Base-by-base conservation (phyloP, 1,140 invertebrate genomes). In the Berghia stephanieae region DNA sequence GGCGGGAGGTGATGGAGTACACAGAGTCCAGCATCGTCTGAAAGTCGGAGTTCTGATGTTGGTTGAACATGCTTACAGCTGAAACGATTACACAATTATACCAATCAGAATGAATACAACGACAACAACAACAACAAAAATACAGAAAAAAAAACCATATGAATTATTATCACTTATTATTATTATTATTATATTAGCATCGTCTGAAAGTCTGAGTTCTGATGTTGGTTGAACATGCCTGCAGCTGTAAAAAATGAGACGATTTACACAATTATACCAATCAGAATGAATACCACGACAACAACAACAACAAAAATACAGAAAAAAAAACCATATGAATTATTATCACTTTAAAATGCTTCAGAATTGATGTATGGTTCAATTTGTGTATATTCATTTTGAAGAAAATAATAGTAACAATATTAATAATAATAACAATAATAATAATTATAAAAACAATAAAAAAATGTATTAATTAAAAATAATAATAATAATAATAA, bases 1-100 rank as follows among this genome's bases (percentile, higher is more conserved):
- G 93, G 70, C 93, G 92, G 10, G 96, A 97, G 1, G 96, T 96
- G 83, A 95, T 94, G 81, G 92, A 92, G 88, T 97, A 98, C 55
- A 95, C 95, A 46, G 91, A 91, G 80, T 95, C 93, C 87, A 98
- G 93, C 82, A 94, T 93, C 16, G 92, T 92, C 85, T 95, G 93
- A 78, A 98, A 92, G 79, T 93, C 92, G 60, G 93, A 91, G 82
- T 93, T 93, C 52, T 93, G 90, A 91, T 96, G 92, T 85, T 93
- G 92, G 75, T 92, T 91, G 78, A 94, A 94, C 82, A 94, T 91
- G 69, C 92, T 91, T 82, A 93, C 93, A 57, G 93, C 92, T 86
- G 80, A 42, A 75, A 77, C 16, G n/a, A 21, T 38, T 4, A 40
- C 46, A 60, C 46, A 72, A 40, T 31, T 24, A 36, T 46, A 73